phyloP scores from a whole-genome alignment of 2,888 invertebrate genomes.

The Eupithecia subumbrata region DNA sequence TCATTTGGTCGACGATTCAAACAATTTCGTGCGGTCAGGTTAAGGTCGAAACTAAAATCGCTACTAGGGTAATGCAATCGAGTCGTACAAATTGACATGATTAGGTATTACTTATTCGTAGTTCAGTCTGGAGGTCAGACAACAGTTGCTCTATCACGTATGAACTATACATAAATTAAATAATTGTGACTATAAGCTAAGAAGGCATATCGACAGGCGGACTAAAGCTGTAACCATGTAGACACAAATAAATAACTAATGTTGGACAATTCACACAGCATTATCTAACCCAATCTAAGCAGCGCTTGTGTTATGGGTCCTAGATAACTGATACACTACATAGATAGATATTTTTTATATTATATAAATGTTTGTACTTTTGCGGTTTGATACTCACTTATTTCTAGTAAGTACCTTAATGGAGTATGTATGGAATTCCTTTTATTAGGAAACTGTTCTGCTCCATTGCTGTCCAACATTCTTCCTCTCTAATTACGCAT shows the following conservation, averaged over 20 bases:
- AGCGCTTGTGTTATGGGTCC: too few species aligned
- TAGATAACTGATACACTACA: too few species aligned
- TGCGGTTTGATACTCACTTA: not conserved
- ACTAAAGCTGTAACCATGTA: too few species aligned
- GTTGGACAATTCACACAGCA: too few species aligned
- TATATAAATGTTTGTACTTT: too few species aligned
- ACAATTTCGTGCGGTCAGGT: not conserved
- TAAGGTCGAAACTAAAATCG: not conserved
- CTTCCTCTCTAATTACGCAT: not conserved
- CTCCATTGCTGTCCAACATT: not conserved
- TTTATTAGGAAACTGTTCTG: not conserved
- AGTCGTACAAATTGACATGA: not conserved
- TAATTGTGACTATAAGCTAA: not conserved
- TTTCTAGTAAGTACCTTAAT: not conserved
- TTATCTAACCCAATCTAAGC: too few species aligned
- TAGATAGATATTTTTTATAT: too few species aligned
- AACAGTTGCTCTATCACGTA: constrained; percentile 2
- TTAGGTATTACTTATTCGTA: not conserved
- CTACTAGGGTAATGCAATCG: not conserved
- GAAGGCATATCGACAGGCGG: too few species aligned
- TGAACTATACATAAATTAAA: not conserved
- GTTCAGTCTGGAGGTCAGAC: not conserved
- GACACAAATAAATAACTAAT: too few species aligned
- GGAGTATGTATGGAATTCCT: not conserved
- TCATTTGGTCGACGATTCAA: not conserved